Evolutionary conservation across 2,797 vertebrate species (phyloP).

Genomic region (Eulemur coronatus): DNA sequence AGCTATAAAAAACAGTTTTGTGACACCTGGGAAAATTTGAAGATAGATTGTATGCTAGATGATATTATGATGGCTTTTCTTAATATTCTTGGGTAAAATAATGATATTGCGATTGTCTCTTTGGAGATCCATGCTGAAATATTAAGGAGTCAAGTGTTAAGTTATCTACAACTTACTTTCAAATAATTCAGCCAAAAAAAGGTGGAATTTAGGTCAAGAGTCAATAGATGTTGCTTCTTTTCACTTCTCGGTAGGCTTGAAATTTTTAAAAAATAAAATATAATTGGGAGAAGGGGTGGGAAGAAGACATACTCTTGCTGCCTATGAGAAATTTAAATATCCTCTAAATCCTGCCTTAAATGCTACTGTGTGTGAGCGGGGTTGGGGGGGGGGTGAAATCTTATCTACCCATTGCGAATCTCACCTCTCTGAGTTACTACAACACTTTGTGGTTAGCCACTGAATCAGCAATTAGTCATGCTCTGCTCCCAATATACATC

Average conservation of each 20-base stretch:
- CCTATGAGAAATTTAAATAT: background rate
- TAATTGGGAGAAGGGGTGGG: background rate
- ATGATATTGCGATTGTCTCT: background rate
- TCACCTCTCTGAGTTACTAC: background rate
- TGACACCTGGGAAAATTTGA: background rate
- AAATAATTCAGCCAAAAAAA: background rate
- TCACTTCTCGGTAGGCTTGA: background rate
- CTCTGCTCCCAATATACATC: background rate
- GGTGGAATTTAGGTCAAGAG: background rate
- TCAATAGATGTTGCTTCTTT: background rate
- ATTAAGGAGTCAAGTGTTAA: background rate
- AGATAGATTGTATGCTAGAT: background rate
- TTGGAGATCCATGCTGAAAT: background rate
- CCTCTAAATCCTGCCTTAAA: background rate
- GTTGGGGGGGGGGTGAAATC: background rate
- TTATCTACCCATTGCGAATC: background rate
- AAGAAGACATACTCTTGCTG: background rate
- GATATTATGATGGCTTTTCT: background rate
- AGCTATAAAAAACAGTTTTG: background rate
- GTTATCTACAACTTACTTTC: background rate
- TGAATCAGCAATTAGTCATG: background rate
- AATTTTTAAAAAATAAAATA: conserved; percentile 39
- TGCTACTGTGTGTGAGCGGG: background rate
- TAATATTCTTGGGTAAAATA: background rate
- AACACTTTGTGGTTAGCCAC: background rate